Percentiles rank a stretch among this genome's conserved stretches.
These are phyloP conservation scores for Drosophila bocqueti DNA, from an alignment of 1,140 invertebrate genomes.

Conservation along the genomic window DNA sequence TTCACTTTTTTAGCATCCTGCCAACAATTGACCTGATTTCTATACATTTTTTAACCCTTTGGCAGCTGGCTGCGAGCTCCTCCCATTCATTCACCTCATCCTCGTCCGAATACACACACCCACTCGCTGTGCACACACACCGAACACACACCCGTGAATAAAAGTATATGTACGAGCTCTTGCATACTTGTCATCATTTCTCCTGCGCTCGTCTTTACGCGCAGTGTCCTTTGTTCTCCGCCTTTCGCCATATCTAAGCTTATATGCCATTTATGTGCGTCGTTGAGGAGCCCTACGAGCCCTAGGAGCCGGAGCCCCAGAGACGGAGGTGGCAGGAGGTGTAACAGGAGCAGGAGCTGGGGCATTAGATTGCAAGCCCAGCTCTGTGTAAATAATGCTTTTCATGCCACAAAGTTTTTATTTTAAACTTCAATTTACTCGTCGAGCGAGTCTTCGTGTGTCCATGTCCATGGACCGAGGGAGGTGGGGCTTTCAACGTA, in stretches of 20 bases:
- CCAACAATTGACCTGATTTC: conserved; percentile 80
- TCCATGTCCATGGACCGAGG: conserved; percentile 2
- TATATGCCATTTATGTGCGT: conserved; percentile 64
- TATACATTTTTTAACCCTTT: conserved; percentile 75
- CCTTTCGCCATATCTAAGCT: conserved; percentile 63
- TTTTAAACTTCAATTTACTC: conserved; percentile 81
- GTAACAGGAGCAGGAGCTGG: conserved; percentile 4
- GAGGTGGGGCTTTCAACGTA: conserved; percentile 48
- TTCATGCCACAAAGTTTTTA: conserved; percentile 76
- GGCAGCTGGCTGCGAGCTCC: conserved; percentile 40
- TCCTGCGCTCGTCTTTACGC: conserved; percentile 67
- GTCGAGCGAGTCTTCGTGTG: conserved; percentile 29
- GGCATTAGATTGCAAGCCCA: conserved; percentile 18
- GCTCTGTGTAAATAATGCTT: conserved; percentile 69
- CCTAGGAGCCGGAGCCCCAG: neutral
- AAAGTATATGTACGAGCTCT: neutral
- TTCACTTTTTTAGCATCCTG: conserved; percentile 65
- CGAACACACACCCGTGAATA: neutral
- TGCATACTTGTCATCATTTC: conserved; percentile 63
- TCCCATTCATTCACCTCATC: conserved; percentile 39
- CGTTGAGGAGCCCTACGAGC: conserved; percentile 4
- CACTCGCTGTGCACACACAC: conserved; percentile 34
- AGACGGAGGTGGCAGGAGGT: neutral
- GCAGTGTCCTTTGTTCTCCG: conserved; percentile 73
- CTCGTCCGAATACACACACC: neutral